These are phyloP conservation scores for Notothenia rossii DNA, from an alignment of 2,113 vertebrate genomes.

Conservation along the genomic window DNA sequence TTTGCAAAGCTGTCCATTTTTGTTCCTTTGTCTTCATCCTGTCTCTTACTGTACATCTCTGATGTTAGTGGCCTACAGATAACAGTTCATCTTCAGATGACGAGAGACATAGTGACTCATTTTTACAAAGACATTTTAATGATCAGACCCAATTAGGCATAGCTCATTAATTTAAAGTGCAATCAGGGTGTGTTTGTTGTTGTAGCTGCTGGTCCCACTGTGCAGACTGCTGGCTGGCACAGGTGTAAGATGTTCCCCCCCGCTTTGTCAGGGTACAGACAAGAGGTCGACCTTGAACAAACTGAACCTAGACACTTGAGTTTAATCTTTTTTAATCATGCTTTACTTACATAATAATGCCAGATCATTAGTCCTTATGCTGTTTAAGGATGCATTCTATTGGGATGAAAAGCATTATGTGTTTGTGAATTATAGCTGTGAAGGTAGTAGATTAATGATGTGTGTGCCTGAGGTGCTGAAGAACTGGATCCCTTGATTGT, in stretches of 20 bases:
- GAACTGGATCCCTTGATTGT: background rate
- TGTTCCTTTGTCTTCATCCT: background rate
- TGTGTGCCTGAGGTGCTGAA: background rate
- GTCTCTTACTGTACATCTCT: background rate
- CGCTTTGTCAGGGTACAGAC: conserved; percentile 32
- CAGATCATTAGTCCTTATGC: conserved; percentile 23
- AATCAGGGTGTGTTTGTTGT: conserved; percentile 74
- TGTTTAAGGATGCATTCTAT: conserved; percentile 5
- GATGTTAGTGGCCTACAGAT: background rate
- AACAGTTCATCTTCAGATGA: background rate
- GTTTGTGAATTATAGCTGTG: conserved; percentile 5
- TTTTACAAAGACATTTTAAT: conserved; percentile 44
- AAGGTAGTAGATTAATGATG: background rate
- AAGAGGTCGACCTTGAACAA: conserved; percentile 32
- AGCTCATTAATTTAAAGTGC: conserved; percentile 54
- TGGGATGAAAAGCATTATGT: background rate
- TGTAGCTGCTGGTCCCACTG: conserved; percentile 46
- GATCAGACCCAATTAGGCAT: conserved; percentile 53
- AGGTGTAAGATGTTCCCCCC: conserved; percentile 57
- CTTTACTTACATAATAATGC: background rate
- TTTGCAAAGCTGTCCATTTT: background rate
- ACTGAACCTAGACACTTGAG: conserved; percentile 9
- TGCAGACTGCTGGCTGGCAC: conserved; percentile 24
- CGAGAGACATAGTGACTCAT: background rate
- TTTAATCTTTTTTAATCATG: background rate